Evolutionary conservation across 2,797 vertebrate genomes (phyloP).

Genomic region (Enteromius fasciolatus): DNA sequence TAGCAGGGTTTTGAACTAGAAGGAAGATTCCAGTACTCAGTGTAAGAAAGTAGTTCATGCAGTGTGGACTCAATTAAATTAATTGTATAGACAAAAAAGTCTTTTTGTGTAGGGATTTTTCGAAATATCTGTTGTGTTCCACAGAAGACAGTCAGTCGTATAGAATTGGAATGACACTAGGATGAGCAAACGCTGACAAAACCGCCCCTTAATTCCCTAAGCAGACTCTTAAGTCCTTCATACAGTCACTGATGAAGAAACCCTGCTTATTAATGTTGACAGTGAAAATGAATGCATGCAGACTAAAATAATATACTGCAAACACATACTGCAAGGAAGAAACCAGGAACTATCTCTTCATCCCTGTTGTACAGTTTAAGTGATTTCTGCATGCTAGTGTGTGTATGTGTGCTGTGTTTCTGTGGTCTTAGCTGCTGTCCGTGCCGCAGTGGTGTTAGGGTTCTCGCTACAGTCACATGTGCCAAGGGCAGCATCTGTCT

Average conservation of each 20-base stretch:
- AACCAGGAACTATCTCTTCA: conserved; percentile 1
- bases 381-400: not conserved
- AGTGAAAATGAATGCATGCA: conserved; percentile 62
- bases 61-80: not conserved
- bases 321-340: conserved; percentile 39
- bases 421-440: conserved; percentile 4
- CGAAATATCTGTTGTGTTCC: not conserved
- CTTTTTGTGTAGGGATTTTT: not conserved
- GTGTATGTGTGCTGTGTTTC: not conserved
- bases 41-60: too few relatives aligned
- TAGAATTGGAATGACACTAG: not conserved
- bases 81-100: not conserved
- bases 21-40: not conserved
- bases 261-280: conserved; percentile 64
- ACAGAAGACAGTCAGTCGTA: not conserved
- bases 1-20: not conserved
- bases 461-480: conserved; percentile 50
- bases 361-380: conserved; percentile 37
- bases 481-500: conserved; percentile 73
- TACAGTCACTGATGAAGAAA: conserved; percentile 63
- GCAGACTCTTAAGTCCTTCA: not conserved
- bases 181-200: not conserved
- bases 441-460: not conserved
- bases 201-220: not conserved
- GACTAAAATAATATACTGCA: conserved; percentile 65